Conservation (phyloP, 2,888 invertebrate species). For the Phyllotreta cruciferae region DNA sequence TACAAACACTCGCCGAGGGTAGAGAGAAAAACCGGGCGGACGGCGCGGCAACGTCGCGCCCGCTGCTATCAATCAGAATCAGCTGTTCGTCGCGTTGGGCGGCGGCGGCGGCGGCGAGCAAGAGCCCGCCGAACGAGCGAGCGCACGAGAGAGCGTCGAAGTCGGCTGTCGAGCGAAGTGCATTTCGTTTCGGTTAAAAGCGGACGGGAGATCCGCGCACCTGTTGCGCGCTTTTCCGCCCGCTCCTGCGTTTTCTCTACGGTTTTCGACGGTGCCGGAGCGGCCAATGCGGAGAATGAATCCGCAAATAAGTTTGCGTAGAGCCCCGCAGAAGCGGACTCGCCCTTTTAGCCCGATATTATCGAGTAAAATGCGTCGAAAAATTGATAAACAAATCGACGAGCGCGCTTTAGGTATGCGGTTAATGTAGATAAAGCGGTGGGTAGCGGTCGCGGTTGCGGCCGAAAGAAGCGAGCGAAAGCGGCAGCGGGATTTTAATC, state of each 20-base stretch:
- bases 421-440: too few relatives aligned
- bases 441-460: conserved; percentile 9
- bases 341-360: too few relatives aligned
- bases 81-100: conserved; percentile 31
- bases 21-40: background rate
- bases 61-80: conserved; percentile 25
- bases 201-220: conserved; percentile 29
- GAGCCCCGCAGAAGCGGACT: too few relatives aligned
- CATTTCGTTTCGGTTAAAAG: conserved; percentile 29
- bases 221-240: conserved; percentile 37
- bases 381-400: too few relatives aligned
- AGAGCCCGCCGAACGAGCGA: too few relatives aligned
- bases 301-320: too few relatives aligned
- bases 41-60: conserved; percentile 10
- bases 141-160: conserved; percentile 20
- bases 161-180: conserved; percentile 21
- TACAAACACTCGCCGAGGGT: background rate
- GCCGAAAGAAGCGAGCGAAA: conserved; percentile 21
- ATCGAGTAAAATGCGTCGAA: too few relatives aligned
- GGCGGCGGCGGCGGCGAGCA: background rate
- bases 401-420: too few relatives aligned
- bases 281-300: conserved; percentile 32
- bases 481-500: conserved; percentile 34
- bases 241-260: conserved; percentile 19
- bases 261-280: conserved; percentile 29